These are phyloP conservation scores for Zoroaster sp. DNA, from an alignment of 53 echinoderm and acorn worm genomes.

Conservation along the genomic window DNA sequence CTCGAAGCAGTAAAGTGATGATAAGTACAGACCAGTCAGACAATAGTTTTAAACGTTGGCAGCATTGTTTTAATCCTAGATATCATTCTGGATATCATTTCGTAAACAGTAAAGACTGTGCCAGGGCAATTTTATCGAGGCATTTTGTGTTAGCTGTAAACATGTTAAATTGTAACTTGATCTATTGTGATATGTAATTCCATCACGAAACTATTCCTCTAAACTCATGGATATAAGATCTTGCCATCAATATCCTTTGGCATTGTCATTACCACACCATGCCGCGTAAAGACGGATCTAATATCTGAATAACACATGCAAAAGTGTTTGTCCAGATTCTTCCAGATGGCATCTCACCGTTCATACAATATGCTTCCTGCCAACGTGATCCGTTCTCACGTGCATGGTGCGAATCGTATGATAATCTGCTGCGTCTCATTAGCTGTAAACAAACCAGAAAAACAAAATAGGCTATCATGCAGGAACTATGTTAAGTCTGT, in stretches of 20 bases:
- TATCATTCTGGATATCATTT: too few relatives aligned
- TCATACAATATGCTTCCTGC: background rate
- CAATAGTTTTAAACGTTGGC: too few relatives aligned
- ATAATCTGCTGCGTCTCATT: background rate
- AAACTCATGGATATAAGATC: background rate
- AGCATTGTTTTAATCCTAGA: too few relatives aligned
- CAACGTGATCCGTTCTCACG: background rate
- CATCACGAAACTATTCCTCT: background rate
- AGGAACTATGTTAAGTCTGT: too few relatives aligned
- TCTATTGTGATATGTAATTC: background rate
- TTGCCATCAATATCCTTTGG: background rate
- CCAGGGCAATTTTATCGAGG: too few relatives aligned
- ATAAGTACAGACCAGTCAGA: too few relatives aligned
- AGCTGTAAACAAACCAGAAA: background rate
- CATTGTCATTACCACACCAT: background rate
- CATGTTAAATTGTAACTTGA: background rate
- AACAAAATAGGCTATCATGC: too few relatives aligned
- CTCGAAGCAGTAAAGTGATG: background rate
- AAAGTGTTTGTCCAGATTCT: conserved; percentile 1
- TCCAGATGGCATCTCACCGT: conserved; percentile 3
- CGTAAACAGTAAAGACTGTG: too few relatives aligned
- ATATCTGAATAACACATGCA: conserved; percentile 19
- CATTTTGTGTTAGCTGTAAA: background rate
- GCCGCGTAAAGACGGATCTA: background rate
- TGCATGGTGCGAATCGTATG: background rate